Evolutionary conservation across 1,140 invertebrate genomes (phyloP), one percentile per base, ranked within the genome.

Genomic region (Diabrotica virgifera): DNA sequence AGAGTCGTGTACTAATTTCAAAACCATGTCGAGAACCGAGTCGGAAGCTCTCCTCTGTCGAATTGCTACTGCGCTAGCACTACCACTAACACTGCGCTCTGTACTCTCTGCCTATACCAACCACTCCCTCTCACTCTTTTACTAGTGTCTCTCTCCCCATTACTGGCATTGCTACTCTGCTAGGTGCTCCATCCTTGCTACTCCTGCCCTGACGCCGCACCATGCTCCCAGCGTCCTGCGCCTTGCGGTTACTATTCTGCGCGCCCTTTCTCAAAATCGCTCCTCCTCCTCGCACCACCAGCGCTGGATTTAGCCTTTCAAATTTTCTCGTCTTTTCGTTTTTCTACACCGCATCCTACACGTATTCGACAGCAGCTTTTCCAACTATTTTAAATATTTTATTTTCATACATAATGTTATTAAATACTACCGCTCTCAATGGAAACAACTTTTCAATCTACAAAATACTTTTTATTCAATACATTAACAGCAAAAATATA

Each of bases 1-100:
- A 70, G 65, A 67, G 59, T 65, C 63, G 68, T 70, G 69, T 67
- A 70, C 65, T 70, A 67, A 70, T 67, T 54, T 61, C 68, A 69
- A 65, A 69, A 64, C 69, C 69, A 70, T 70, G 62, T 62, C 69
- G 63, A 65, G 67, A 54, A 35, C 46, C 69, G 65, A 70, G 69
- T 67, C 69, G 9, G 52, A 62, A 35, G 13, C 36, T 54, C 60
- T 24, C 51, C 60, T 54, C 14, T 54, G 37, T 46, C 37, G 36
- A 12, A 36, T 46, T 13, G 40, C 36, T 38, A 62, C 60, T 62
- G 60, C 60, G 52, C 60, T 62, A 62, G 51, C 40, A 46, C 40
- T 46, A 46, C 40, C 40, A 46, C 40, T 46, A 46, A 46, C 40
- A 46, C 40, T 46, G 40, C 40, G 40, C 40, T 46, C 8, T 46